Conservation (phyloP, 1,140 invertebrate genomes). For the Cardiocondyla obscurior region DNA sequence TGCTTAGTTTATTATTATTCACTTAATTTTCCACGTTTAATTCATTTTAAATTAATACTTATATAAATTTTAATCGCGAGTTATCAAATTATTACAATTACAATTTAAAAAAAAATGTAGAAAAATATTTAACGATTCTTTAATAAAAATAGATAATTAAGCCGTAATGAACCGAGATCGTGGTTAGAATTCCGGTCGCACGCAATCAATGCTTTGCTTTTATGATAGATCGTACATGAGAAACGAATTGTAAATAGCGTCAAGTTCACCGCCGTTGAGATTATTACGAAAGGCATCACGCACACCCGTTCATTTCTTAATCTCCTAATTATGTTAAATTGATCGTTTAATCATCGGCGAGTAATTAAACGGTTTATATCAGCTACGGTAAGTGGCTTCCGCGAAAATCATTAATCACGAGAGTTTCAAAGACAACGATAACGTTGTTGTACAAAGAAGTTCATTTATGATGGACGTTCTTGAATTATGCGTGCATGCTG, state of each 20-base stretch:
- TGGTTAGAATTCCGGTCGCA: background rate
- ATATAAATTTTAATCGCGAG: background rate
- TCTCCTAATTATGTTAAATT: slow-evolving; percentile 67
- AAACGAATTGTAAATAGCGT: slow-evolving; percentile 55
- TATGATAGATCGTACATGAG: slow-evolving; percentile 41
- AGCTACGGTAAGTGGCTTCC: slow-evolving; percentile 1
- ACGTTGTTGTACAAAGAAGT: background rate
- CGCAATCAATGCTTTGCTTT: slow-evolving; percentile 41
- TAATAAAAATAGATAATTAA: slow-evolving; percentile 9
- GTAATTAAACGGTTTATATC: slow-evolving; percentile 61
- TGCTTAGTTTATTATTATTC: background rate
- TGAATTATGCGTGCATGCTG: background rate
- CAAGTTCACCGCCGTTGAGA: slow-evolving; percentile 71
- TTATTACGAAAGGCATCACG: slow-evolving; percentile 65
- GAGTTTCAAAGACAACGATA: slow-evolving; percentile 9
- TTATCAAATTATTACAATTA: background rate
- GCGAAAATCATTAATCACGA: slow-evolving; percentile 29
- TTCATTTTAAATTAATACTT: background rate
- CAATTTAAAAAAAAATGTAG: background rate
- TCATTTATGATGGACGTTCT: background rate
- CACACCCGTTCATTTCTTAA: slow-evolving; percentile 48
- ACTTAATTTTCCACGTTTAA: background rate
- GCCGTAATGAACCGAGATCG: background rate
- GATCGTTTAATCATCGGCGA: slow-evolving; percentile 66
- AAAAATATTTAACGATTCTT: background rate